These are phyloP conservation scores for Gymnobelideus leadbeateri DNA, from an alignment of 2,113 vertebrate species.

Conservation along the genomic window DNA sequence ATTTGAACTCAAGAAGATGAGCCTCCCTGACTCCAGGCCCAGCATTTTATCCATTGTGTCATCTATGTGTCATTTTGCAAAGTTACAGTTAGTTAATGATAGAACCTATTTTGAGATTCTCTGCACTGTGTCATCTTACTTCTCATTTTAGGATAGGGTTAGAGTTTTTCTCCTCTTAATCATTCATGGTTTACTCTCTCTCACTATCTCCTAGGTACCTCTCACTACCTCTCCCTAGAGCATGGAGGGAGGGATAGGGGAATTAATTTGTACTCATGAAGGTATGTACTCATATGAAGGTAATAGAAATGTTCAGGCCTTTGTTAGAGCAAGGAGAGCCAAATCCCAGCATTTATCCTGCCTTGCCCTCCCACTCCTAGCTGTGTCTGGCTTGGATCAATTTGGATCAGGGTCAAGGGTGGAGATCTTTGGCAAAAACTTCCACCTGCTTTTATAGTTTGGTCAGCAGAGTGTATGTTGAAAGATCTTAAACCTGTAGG, in stretches of 20 bases:
- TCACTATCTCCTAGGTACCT: background rate
- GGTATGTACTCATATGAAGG: background rate
- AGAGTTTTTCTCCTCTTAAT: background rate
- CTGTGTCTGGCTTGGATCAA: too few species aligned
- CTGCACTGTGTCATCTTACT: background rate
- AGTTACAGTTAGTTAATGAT: background rate
- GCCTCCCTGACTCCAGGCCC: background rate
- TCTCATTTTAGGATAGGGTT: background rate
- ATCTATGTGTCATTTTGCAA: background rate
- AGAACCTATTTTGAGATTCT: background rate
- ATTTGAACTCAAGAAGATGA: background rate
- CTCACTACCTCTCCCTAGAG: background rate
- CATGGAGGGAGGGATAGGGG: background rate
- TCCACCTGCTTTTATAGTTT: conserved; percentile 12
- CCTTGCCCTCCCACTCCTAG: background rate
- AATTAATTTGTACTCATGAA: background rate
- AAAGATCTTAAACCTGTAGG: conserved; percentile 12
- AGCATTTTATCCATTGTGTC: background rate
- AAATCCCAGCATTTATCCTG: fast-evolving
- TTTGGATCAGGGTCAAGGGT: fast-evolving
- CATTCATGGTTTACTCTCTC: background rate
- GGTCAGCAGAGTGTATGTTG: conserved; percentile 6
- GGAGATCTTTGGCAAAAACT: background rate
- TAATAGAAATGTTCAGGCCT: background rate
- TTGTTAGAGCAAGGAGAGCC: background rate